Percentiles rank a stretch among this genome's conserved stretches.
These are phyloP conservation scores for Mus pahari DNA, from an alignment of 2,113 vertebrate genomes.

Conservation along the genomic window DNA sequence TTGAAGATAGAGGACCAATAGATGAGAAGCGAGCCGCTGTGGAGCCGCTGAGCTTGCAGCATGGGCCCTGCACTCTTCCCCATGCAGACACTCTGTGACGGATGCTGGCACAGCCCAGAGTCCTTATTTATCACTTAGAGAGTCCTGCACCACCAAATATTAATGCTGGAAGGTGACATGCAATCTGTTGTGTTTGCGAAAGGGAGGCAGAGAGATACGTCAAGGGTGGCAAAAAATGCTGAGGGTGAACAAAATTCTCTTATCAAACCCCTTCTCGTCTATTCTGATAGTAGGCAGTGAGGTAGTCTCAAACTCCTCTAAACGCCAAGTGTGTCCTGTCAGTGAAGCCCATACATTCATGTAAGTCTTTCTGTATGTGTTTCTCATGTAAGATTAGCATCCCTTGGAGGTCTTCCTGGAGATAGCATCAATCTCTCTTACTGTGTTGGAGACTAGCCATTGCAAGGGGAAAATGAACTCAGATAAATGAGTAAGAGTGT, in stretches of 20 bases:
- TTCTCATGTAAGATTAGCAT: not conserved
- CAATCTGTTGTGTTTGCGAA: slow-evolving; percentile 61
- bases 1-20: slow-evolving; percentile 33
- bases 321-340: not conserved
- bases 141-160: slow-evolving; percentile 41
- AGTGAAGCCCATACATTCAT: not conserved
- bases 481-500: not conserved
- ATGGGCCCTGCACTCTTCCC: rapidly evolving
- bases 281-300: not conserved
- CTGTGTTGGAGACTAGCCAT: not conserved
- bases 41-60: slow-evolving; percentile 2
- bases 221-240: slow-evolving; percentile 61
- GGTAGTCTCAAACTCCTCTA: slow-evolving; percentile 36
- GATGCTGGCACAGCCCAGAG: not conserved
- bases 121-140: slow-evolving; percentile 48
- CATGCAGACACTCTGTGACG: not conserved
- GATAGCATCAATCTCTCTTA: not conserved
- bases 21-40: not conserved
- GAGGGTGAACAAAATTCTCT: slow-evolving; percentile 82
- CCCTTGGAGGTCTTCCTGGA: not conserved
- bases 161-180: slow-evolving; percentile 47
- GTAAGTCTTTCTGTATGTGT: slow-evolving; percentile 17
- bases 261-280: slow-evolving; percentile 31
- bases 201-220: slow-evolving; percentile 59
- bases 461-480: not conserved